phyloP scores from a whole-genome alignment of 2,797 vertebrate species.

The Hybognathus amarus region DNA sequence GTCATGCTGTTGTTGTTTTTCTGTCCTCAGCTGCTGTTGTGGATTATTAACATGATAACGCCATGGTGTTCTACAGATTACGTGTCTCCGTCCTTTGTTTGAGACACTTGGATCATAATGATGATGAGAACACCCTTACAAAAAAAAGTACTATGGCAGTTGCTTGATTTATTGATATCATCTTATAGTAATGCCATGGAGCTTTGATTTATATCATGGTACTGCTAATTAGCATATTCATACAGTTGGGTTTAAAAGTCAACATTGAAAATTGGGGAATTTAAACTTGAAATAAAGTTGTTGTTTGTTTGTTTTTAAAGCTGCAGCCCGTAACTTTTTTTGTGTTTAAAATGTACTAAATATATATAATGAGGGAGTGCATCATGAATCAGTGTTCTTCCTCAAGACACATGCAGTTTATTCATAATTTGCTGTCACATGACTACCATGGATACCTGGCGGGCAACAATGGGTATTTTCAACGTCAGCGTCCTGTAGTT shows the following conservation, averaged over 20 bases:
- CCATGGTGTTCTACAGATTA: constrained; percentile 42
- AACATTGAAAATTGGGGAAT: neutral
- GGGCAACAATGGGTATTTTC: no score
- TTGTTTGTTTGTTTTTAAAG: neutral
- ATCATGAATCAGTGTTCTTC: no score
- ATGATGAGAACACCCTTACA: constrained; percentile 17
- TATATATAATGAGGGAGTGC: no score
- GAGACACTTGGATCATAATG: constrained; percentile 23
- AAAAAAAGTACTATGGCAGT: constrained; percentile 20
- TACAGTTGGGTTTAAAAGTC: constrained; percentile 3
- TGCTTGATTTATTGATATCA: constrained; percentile 8
- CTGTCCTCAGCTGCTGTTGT: constrained; percentile 58
- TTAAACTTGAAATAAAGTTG: neutral
- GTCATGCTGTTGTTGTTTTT: constrained; percentile 59
- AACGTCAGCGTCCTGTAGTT: no score
- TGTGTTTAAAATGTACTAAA: no score
- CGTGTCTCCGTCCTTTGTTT: constrained; percentile 41
- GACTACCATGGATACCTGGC: no score
- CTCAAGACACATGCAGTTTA: no score
- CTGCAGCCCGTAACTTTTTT: no score
- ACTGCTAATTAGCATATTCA: constrained; percentile 9
- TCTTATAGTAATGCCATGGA: neutral
- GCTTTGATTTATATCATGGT: constrained; percentile 26
- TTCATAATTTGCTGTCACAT: no score
- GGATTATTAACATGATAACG: constrained; percentile 57